Evolutionary conservation across 2,113 vertebrate species (phyloP).

Genomic region (Nanorana parkeri): DNA sequence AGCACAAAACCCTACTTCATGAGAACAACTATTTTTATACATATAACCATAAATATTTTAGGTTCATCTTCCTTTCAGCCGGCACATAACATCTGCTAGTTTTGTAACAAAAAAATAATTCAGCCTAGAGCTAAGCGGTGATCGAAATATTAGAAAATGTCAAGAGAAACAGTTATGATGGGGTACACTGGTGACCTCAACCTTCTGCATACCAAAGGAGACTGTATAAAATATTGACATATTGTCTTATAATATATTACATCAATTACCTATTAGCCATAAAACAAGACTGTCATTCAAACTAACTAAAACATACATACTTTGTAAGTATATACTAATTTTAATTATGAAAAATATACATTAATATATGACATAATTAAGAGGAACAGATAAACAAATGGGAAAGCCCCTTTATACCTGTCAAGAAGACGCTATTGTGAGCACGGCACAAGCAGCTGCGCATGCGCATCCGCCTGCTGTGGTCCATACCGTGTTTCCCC

Average conservation of each 20-base stretch:
- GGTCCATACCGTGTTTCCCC: too few species aligned
- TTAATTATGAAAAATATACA: too few species aligned
- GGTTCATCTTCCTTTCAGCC: conserved; percentile 38
- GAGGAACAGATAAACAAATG: too few species aligned
- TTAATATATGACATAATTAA: too few species aligned
- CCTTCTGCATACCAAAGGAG: background rate
- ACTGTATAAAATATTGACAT: background rate
- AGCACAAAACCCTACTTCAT: background rate
- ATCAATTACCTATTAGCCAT: background rate
- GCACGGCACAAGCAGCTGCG: too few species aligned
- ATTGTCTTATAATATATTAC: background rate
- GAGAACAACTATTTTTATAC: conserved; percentile 41
- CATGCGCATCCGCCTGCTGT: too few species aligned
- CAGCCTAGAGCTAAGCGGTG: conserved; percentile 49
- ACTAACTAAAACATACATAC: too few species aligned
- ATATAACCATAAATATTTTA: conserved; percentile 52
- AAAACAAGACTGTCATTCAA: too few species aligned
- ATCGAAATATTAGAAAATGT: conserved; percentile 51
- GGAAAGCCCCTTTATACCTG: too few species aligned
- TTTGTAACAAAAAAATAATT: conserved; percentile 54
- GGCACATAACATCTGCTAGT: conserved; percentile 45
- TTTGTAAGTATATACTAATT: too few species aligned
- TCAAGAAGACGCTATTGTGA: too few species aligned
- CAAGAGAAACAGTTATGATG: conserved; percentile 53
- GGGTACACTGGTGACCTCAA: conserved; percentile 31